Evolutionary conservation across 1,140 invertebrate genomes (phyloP).

Genomic region (Heliconius hermathena): DNA sequence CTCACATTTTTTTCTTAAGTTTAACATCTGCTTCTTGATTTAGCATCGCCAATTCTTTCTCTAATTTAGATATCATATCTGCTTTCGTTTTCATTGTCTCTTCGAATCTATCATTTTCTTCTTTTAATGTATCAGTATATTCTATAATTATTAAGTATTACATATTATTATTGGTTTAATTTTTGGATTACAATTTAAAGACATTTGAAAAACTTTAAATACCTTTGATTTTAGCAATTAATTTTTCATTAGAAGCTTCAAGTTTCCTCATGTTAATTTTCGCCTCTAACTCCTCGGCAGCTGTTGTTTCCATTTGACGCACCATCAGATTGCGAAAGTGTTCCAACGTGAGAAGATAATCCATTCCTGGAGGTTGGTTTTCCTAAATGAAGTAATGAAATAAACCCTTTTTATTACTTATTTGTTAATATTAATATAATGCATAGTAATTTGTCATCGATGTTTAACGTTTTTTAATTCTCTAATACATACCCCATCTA

Average conservation of each 20-base stretch:
- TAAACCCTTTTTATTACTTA: neutral
- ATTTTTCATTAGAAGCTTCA: slow-evolving; percentile 59
- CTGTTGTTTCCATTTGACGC: slow-evolving; percentile 61
- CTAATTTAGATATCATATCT: slow-evolving; percentile 62
- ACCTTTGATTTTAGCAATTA: slow-evolving; percentile 63
- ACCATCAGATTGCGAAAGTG: slow-evolving; percentile 69
- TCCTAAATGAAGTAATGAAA: neutral
- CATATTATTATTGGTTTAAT: neutral
- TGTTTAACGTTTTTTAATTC: neutral
- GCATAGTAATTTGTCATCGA: neutral
- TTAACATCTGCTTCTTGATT: slow-evolving; percentile 66
- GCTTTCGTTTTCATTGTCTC: slow-evolving; percentile 63
- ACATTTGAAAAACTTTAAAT: neutral
- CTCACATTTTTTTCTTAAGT: slow-evolving; percentile 78
- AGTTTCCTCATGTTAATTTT: slow-evolving; percentile 66
- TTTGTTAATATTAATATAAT: neutral
- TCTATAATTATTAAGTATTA: slow-evolving; percentile 46
- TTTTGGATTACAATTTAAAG: neutral
- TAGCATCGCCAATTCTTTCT: slow-evolving; percentile 63
- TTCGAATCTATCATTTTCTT: slow-evolving; percentile 67
- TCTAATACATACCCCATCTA: slow-evolving; percentile 39
- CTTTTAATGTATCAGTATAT: slow-evolving; percentile 58
- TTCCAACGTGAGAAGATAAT: slow-evolving; percentile 62
- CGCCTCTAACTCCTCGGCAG: slow-evolving; percentile 60
- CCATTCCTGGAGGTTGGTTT: slow-evolving; percentile 41